Evolutionary conservation across 1,140 invertebrate genomes (phyloP).

Genomic region (Drosophila seguyi): DNA sequence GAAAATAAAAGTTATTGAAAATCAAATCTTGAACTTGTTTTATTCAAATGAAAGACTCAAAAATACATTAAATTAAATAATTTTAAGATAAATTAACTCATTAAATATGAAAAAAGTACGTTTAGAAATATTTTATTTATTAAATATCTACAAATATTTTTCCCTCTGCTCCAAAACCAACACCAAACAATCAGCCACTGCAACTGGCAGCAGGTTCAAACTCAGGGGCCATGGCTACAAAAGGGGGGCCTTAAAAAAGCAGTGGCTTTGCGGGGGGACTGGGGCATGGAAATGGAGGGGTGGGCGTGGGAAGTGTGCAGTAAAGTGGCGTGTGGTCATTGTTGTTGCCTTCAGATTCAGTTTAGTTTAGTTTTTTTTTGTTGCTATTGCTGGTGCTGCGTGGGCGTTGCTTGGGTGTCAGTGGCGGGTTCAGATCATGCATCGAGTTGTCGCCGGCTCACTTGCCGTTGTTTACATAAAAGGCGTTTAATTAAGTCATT

Average conservation of each 20-base stretch:
- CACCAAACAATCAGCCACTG: conserved; percentile 19
- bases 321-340: conserved; percentile 48
- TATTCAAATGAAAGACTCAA: no score
- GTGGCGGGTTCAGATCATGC: conserved; percentile 65
- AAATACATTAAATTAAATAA: background rate
- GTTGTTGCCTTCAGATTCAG: conserved; percentile 15
- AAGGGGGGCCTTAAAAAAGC: conserved; percentile 8
- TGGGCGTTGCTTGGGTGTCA: conserved; percentile 62
- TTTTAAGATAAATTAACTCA: background rate
- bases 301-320: conserved; percentile 54
- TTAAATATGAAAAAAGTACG: background rate
- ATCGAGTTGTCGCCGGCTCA: conserved; percentile 40
- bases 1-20: no score
- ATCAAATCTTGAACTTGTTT: no score
- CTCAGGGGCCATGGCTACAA: conserved; percentile 47
- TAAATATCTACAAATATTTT: background rate
- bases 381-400: conserved; percentile 40
- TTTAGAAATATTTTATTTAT: no score
- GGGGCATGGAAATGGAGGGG: conserved; percentile 1
- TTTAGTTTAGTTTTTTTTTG: conserved; percentile 11
- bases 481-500: conserved; percentile 78
- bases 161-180: background rate
- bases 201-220: conserved; percentile 60
- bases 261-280: background rate
- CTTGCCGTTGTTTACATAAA: conserved; percentile 57